phyloP scores from a whole-genome alignment of 2,797 vertebrate genomes.

The Sparidentex hasta region DNA sequence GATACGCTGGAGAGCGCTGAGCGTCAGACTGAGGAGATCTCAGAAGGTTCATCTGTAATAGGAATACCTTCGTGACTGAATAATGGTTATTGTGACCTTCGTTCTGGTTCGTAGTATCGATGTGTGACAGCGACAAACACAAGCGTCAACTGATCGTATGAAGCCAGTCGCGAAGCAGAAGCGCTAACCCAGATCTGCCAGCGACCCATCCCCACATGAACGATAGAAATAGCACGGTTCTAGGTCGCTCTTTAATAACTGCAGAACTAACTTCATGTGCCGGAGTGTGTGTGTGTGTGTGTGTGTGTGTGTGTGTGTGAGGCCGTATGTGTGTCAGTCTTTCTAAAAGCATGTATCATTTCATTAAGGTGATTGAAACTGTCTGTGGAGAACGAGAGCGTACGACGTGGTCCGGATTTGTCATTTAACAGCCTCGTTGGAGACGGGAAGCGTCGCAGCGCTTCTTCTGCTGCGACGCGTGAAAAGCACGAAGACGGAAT shows the following conservation, averaged over 20 bases:
- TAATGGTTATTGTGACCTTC: not conserved
- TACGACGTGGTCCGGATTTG: not conserved
- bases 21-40: not conserved
- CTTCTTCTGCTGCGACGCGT: too few species aligned
- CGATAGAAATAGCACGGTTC: conserved; percentile 73
- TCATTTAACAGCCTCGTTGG: not conserved
- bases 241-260: conserved; percentile 70
- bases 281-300: conserved; percentile 14
- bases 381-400: conserved; percentile 3
- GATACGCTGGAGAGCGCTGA: not conserved
- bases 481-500: too few species aligned
- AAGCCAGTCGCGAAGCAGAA: conserved; percentile 40
- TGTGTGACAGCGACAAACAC: conserved; percentile 2
- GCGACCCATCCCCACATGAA: conserved; percentile 55
- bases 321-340: not conserved
- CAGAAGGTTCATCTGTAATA: not conserved
- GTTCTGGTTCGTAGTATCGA: not conserved
- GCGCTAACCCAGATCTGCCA: conserved; percentile 76
- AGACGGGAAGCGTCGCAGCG: too few species aligned
- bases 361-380: conserved; percentile 26
- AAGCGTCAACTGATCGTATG: conserved; percentile 23
- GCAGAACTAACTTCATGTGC: conserved; percentile 49
- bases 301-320: conserved; percentile 14
- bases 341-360: conserved; percentile 25
- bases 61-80: not conserved